A percentile compares a stretch with the other conserved stretches of the same genome.
These are phyloP conservation scores for Odontamblyopus rebecca DNA, from an alignment of 2,797 vertebrate genomes.

Conservation along the genomic window DNA sequence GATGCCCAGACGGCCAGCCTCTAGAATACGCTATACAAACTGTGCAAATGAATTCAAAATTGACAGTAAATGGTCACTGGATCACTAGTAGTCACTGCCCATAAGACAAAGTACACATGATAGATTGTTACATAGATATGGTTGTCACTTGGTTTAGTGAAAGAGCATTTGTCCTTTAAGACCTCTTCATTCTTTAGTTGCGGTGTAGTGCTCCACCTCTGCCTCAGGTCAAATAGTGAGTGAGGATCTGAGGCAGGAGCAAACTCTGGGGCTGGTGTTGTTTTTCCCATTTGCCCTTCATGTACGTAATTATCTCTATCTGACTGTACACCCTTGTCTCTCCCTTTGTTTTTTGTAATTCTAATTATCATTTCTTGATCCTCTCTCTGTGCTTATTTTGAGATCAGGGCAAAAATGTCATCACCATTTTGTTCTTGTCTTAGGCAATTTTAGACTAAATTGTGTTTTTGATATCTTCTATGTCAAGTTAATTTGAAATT, in stretches of 20 bases:
- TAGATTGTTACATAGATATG: no score
- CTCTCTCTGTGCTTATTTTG: slow-evolving; percentile 12
- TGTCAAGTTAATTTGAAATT: neutral
- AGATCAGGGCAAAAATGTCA: slow-evolving; percentile 3
- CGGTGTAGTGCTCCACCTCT: neutral
- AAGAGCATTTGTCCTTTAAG: neutral
- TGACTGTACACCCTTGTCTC: slow-evolving; percentile 61
- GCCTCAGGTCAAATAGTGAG: slow-evolving; percentile 64
- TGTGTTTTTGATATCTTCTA: neutral
- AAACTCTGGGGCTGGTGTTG: slow-evolving; percentile 5
- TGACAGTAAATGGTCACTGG: neutral
- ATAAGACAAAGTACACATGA: neutral
- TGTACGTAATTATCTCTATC: slow-evolving; percentile 44
- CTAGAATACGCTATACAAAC: neutral
- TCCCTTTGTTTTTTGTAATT: slow-evolving; percentile 74
- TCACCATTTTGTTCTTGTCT: neutral
- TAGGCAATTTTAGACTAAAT: neutral
- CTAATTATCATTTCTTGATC: slow-evolving; percentile 74
- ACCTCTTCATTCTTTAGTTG: neutral
- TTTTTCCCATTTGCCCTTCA: slow-evolving; percentile 15
- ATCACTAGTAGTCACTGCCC: neutral
- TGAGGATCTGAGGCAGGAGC: slow-evolving; percentile 40
- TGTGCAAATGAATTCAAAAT: neutral
- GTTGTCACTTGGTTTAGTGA: neutral
- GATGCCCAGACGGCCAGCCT: no score